Percentiles rank a stretch among this genome's conserved stretches.
These are phyloP conservation scores for Perognathus longimembris DNA, from an alignment of 2,113 vertebrate species.

Conservation along the genomic window DNA sequence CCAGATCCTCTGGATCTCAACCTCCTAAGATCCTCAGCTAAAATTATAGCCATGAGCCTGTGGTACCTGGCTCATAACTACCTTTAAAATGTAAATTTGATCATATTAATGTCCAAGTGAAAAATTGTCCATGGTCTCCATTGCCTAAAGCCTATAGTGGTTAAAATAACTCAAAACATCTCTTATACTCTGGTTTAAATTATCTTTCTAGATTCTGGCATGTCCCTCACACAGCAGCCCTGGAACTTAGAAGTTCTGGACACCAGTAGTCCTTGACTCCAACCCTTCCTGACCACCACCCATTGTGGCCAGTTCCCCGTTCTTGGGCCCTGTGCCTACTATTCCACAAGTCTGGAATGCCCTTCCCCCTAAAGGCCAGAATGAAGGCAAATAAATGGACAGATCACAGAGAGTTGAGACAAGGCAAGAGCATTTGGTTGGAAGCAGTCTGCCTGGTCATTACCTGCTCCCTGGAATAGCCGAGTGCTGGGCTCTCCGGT, in stretches of 20 bases:
- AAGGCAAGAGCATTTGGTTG: too few species aligned
- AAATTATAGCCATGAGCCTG: too few species aligned
- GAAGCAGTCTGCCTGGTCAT: neutral
- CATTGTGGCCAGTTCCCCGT: neutral
- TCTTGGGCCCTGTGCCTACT: neutral
- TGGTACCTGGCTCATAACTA: too few species aligned
- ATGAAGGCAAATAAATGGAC: neutral
- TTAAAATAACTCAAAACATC: neutral
- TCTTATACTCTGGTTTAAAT: neutral
- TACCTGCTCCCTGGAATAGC: slow-evolving; percentile 77
- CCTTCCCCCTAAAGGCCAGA: neutral
- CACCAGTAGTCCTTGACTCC: neutral
- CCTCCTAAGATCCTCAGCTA: too few species aligned
- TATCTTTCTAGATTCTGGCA: neutral
- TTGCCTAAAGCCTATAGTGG: neutral
- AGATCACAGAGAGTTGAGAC: neutral
- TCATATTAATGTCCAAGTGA: neutral
- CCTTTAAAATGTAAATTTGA: neutral
- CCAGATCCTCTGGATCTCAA: too few species aligned
- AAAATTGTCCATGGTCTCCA: neutral
- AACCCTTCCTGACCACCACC: neutral
- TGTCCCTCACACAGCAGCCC: neutral
- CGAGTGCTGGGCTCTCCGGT: slow-evolving; percentile 50
- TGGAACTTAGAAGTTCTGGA: neutral
- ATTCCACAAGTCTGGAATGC: neutral